phyloP scores from a whole-genome alignment of 1,140 invertebrate species.

The Idris sp. region DNA sequence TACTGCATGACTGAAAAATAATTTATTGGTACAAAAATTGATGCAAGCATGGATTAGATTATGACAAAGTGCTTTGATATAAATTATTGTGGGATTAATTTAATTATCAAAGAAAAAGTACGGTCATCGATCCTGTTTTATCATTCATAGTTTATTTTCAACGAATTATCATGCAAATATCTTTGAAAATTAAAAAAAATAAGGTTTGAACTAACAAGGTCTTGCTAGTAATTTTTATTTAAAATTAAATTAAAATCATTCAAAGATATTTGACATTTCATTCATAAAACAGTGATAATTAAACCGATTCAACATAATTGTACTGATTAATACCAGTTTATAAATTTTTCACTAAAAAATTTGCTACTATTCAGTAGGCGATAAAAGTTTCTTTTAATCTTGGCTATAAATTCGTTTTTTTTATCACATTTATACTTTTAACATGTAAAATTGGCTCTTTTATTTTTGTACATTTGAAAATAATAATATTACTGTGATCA shows the following conservation, averaged over 20 bases:
- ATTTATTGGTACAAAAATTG: constrained; percentile 38
- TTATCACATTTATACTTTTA: constrained; percentile 14
- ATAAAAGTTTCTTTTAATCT: constrained; percentile 30
- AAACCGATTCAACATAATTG: constrained; percentile 13
- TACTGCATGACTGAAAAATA: constrained; percentile 43
- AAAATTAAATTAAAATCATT: constrained; percentile 8
- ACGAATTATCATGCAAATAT: constrained; percentile 71
- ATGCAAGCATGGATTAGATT: constrained; percentile 54
- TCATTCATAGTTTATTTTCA: constrained; percentile 61
- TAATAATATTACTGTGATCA: constrained; percentile 14
- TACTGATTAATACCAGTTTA: constrained; percentile 50
- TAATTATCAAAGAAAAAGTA: constrained; percentile 65
- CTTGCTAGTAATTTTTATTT: not conserved
- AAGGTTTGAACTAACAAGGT: constrained; percentile 17
- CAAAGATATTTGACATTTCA: constrained; percentile 16
- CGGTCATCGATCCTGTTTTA: constrained; percentile 73
- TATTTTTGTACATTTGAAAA: constrained; percentile 17
- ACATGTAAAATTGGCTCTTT: constrained; percentile 11
- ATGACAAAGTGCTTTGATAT: constrained; percentile 34
- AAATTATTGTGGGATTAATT: constrained; percentile 28
- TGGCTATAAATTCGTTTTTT: constrained; percentile 34
- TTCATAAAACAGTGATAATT: constrained; percentile 15
- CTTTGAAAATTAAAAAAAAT: no score
- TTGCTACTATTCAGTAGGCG: constrained; percentile 28
- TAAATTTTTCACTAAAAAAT: constrained; percentile 37